Evolutionary conservation across 2,888 invertebrate species (phyloP).

Genomic region (Drosophila fungiperda): DNA sequence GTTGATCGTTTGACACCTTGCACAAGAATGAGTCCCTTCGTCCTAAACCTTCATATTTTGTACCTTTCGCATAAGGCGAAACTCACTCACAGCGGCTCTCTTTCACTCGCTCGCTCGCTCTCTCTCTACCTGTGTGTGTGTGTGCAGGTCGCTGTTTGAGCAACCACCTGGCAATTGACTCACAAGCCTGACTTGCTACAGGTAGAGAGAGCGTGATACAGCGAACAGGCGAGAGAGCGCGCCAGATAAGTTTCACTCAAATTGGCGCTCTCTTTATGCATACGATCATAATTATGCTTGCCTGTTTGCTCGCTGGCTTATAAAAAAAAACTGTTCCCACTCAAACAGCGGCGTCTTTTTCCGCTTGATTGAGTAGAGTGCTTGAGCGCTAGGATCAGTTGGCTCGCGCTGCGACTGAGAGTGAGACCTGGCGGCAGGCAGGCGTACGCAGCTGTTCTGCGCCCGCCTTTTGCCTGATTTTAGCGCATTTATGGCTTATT

Average conservation of each 20-base stretch:
- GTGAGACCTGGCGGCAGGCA: slow-evolving; percentile 9
- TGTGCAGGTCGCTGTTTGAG: slow-evolving; percentile 19
- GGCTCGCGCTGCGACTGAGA: slow-evolving; percentile 7
- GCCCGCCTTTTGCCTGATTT: slow-evolving; percentile 4
- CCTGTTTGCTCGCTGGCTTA: slow-evolving; percentile 6
- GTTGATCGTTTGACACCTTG: slow-evolving; percentile 85
- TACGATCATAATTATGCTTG: slow-evolving; percentile 11
- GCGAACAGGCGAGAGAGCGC: slow-evolving; percentile 1
- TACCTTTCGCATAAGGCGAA: slow-evolving; percentile 73
- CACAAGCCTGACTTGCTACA: slow-evolving; percentile 26
- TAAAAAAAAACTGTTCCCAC: slow-evolving; percentile 22
- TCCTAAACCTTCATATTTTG: slow-evolving; percentile 86
- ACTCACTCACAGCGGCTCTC: slow-evolving; percentile 22
- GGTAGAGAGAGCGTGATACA: slow-evolving; percentile 17
- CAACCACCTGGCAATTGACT: slow-evolving; percentile 46
- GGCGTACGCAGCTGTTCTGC: slow-evolving; percentile 31
- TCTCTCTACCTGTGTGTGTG: slow-evolving; percentile 21
- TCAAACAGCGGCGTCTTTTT: not conserved
- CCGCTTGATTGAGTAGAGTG: slow-evolving; percentile 15
- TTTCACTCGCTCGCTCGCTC: slow-evolving; percentile 8
- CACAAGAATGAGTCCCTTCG: slow-evolving; percentile 87
- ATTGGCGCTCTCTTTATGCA: slow-evolving; percentile 4
- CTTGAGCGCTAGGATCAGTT: slow-evolving; percentile 32
- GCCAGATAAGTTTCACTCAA: slow-evolving; percentile 8
- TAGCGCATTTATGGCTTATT: slow-evolving; percentile 29